Conservation (phyloP, 2,797 vertebrate genomes). For the Rhynchonycteris naso region DNA sequence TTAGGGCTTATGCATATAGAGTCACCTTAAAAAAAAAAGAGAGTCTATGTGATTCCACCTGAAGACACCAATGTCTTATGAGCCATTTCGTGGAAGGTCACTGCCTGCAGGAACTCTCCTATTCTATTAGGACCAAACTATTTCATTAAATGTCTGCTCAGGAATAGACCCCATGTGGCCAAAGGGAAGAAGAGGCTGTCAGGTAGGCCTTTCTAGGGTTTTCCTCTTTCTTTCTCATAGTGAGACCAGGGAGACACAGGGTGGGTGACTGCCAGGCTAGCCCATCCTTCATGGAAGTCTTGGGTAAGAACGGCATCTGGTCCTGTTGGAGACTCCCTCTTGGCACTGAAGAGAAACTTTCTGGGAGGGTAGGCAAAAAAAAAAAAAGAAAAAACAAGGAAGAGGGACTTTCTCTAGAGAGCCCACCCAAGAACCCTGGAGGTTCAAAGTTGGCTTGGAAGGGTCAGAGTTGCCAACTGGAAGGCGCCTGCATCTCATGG, state of each 20-base stretch:
- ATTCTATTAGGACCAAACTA: not conserved
- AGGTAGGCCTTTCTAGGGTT: not conserved
- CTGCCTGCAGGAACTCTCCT: not conserved
- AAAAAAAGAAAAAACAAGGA: not conserved
- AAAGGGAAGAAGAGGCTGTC: not conserved
- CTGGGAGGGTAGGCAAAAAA: not conserved
- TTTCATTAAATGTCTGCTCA: not conserved
- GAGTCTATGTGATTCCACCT: not conserved
- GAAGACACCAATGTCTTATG: not conserved
- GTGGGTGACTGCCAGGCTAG: not conserved
- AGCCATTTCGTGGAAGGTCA: not conserved
- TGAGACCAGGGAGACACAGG: not conserved
- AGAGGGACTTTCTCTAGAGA: not conserved
- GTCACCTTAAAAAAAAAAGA: not conserved
- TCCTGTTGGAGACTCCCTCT: not conserved
- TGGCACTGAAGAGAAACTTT: not conserved
- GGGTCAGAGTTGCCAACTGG: fast-evolving
- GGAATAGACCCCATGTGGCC: not conserved
- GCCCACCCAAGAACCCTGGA: not conserved
- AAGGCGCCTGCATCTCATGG: not conserved
- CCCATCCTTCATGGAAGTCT: not conserved
- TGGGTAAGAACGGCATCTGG: not conserved
- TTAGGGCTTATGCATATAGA: not conserved
- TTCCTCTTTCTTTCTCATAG: not conserved
- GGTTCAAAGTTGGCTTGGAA: not conserved